A percentile compares a stretch with the other conserved stretches of the same genome.
Conservation (phyloP, 2,888 invertebrate genomes). For the Sabellastarte sp. region DNA sequence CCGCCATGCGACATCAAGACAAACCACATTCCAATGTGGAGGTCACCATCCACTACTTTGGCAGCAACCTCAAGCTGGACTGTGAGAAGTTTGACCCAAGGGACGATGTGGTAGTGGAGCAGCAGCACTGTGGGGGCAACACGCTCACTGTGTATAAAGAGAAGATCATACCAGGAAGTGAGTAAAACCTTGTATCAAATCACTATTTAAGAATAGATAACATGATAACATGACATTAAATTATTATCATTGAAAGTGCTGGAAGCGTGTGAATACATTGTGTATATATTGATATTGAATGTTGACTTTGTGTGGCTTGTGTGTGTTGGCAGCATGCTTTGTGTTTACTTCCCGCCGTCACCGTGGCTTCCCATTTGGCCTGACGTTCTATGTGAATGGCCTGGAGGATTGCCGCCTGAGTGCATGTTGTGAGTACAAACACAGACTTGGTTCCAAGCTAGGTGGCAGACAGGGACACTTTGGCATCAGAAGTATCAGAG, state of each 20-base stretch:
- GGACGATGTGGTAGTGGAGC: slow-evolving; percentile 55
- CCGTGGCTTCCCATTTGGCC: slow-evolving; percentile 59
- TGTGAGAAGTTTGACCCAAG: slow-evolving; percentile 41
- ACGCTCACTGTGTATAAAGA: slow-evolving; percentile 56
- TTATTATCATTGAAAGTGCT: not conserved
- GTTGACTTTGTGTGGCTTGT: too few species aligned
- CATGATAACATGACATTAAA: not conserved
- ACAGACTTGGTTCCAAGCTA: slow-evolving; percentile 51
- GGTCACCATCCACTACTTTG: slow-evolving; percentile 55
- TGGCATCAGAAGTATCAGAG: slow-evolving; percentile 53
- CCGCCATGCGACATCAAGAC: slow-evolving; percentile 47
- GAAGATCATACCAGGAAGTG: slow-evolving; percentile 39
- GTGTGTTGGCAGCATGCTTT: slow-evolving; percentile 59
- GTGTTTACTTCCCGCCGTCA: slow-evolving; percentile 58
- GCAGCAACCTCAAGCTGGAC: slow-evolving; percentile 46
- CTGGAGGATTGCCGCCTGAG: slow-evolving; percentile 57
- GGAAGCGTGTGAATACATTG: too few species aligned
- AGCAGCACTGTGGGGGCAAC: slow-evolving; percentile 60
- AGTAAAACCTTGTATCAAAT: too few species aligned
- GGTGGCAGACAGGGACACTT: slow-evolving; percentile 60
- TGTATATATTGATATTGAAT: too few species aligned
- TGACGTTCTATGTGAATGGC: slow-evolving; percentile 59
- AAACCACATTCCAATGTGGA: slow-evolving; percentile 45
- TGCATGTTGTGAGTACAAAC: slow-evolving; percentile 61
- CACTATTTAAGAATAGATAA: too few species aligned